Percentiles rank a stretch among this genome's conserved stretches.
Conservation (phyloP, 1,140 invertebrate genomes). For the Ostrea edulis region DNA sequence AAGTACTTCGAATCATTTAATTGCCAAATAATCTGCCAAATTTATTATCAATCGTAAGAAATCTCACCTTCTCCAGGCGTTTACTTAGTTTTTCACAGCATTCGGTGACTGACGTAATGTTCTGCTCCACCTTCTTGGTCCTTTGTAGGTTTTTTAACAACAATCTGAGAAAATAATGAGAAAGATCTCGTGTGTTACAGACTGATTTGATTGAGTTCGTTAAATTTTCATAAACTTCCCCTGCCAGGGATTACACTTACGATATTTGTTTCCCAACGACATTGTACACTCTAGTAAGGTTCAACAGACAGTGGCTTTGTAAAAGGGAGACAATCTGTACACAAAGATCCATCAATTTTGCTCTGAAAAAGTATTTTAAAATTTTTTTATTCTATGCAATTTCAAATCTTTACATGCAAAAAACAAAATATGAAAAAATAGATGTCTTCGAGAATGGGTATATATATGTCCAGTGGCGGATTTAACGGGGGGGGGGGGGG, state of each 20-base stretch:
- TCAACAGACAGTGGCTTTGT: constrained; percentile 53
- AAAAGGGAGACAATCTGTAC: constrained; percentile 49
- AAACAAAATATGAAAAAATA: no score
- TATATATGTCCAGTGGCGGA: no score
- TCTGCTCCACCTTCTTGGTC: constrained; percentile 58
- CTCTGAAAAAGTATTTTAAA: background rate
- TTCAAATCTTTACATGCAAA: no score
- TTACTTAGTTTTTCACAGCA: constrained; percentile 51
- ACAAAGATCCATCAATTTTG: constrained; percentile 47
- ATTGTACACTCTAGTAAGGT: constrained; percentile 47
- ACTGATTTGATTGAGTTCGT: no score
- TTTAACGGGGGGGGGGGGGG: no score
- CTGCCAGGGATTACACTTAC: constrained; percentile 30
- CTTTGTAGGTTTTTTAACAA: constrained; percentile 54
- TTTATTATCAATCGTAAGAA: no score
- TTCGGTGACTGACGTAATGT: constrained; percentile 50
- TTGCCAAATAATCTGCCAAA: no score
- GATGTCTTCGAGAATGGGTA: background rate
- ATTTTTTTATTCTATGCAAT: no score
- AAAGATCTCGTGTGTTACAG: background rate
- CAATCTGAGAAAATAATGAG: constrained; percentile 47
- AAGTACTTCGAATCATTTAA: no score
- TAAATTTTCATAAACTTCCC: no score
- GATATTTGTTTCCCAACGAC: constrained; percentile 52
- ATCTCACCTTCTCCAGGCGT: constrained; percentile 42